phyloP scores from a whole-genome alignment of 53 echinoderm and acorn worm genomes.

The Luidia sarsii region DNA sequence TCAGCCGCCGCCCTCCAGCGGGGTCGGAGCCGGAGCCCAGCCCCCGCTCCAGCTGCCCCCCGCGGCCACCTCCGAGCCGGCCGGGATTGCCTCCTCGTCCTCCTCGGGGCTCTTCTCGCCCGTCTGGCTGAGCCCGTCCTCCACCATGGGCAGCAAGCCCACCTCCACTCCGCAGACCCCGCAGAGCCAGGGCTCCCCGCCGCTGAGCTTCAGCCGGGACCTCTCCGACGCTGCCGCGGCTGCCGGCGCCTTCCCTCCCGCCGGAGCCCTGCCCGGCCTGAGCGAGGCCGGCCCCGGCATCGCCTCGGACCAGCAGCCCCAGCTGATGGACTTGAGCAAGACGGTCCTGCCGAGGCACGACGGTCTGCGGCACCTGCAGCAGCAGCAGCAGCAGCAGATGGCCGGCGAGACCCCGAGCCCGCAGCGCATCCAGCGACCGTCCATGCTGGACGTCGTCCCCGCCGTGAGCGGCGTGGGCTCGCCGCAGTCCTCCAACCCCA shows the following conservation, averaged over 20 bases:
- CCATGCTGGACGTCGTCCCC: constrained; percentile 34
- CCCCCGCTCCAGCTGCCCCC: constrained; percentile 4
- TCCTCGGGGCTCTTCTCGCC: constrained; percentile 40
- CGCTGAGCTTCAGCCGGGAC: constrained; percentile 32
- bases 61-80: constrained; percentile 20
- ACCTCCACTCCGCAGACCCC: constrained; percentile 41
- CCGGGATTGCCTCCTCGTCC: not conserved
- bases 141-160: constrained; percentile 19
- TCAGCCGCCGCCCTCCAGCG: constrained; percentile 40
- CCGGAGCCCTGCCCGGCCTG: constrained; percentile 23
- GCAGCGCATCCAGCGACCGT: constrained; percentile 22
- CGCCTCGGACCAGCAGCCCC: constrained; percentile 30
- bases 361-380: constrained; percentile 3
- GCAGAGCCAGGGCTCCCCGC: constrained; percentile 50
- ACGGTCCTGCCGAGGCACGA: constrained; percentile 32
- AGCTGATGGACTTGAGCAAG: constrained; percentile 40
- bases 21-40: constrained; percentile 11
- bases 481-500: constrained; percentile 11
- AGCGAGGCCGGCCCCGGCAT: not conserved
- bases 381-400: not conserved
- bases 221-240: constrained; percentile 14
- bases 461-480: constrained; percentile 20
- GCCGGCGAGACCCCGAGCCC: constrained; percentile 3
- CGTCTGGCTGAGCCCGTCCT: constrained; percentile 38
- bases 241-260: constrained; percentile 13